Base-by-base conservation (phyloP, 2,113 vertebrate species). In the Odobenus rosmarus region DNA sequence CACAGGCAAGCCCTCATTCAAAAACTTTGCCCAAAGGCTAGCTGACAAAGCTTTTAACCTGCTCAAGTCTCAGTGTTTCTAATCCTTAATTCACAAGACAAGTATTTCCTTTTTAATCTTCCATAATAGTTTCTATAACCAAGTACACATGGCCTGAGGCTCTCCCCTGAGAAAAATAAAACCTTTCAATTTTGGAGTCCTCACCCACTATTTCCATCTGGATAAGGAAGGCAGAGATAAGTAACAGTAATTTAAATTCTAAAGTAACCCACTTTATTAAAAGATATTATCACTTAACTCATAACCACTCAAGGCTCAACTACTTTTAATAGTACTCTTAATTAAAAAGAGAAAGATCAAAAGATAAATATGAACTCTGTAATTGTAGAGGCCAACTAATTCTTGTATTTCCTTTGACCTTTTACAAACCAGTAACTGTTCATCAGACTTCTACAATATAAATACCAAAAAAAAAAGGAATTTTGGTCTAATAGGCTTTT, bases 321-420 rank as follows among this genome's bases (percentile, higher is more conserved):
- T 33, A 91, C 8, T 92, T 92, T 97, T 83, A 97, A 91, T 26
- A 67, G 79, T n/a, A 26, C 67, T 77, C 51, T 93, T 92, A 93
- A 97, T 97, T 97, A 86, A 97, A 97, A 90, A 87, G 76, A 90
- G 19, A 61, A 64, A 77, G 92, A 95, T 96, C 85, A 96, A 95
- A 97, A 87, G 96, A 64, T 59, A 94, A 86, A 57, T 49, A 69
- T 18, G 15, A 94, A 71, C 53, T 57, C 90, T 15, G 31, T 67
- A 61, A 55, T 36, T 64, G 59, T 23, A 81, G 81, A 93, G 69
- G 95, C 69, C 90, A 90, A 81, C 53, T 21, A 42, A 33, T 9
- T 21, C 11, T 16, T 87, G 31, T 2, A 15, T 9, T 80, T 85
- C 74, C 64, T 97, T 91, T 97, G 93, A 97, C 95, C 82, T 86